Conservation (phyloP, 2,797 vertebrate species). For the Hypotaenidia okinawae region DNA sequence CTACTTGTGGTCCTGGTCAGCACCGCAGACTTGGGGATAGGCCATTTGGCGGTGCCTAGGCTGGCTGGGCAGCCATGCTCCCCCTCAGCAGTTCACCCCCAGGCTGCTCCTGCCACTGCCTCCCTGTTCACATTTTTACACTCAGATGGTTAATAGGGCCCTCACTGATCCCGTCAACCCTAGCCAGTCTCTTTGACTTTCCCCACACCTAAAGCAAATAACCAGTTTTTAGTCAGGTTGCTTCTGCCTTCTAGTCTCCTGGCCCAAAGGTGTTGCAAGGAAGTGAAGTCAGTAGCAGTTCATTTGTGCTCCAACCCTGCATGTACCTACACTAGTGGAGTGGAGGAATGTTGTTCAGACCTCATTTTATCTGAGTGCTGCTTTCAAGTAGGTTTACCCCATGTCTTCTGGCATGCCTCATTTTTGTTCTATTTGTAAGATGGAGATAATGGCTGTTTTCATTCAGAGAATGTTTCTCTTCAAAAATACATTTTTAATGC, state of each 20-base stretch:
- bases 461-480: neutral
- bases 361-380: neutral
- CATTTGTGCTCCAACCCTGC: neutral
- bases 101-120: neutral
- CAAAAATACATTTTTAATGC: neutral
- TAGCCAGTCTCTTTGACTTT: neutral
- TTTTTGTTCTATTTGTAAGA: neutral
- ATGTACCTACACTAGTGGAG: accelerated
- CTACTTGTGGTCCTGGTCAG: neutral
- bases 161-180: neutral
- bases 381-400: neutral
- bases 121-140: neutral
- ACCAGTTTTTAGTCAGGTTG: neutral
- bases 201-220: neutral
- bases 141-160: too few species aligned
- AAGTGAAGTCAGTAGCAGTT: neutral
- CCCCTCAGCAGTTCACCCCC: accelerated
- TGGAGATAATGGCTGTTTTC: neutral
- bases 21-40: accelerated
- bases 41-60: accelerated
- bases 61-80: accelerated
- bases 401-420: neutral
- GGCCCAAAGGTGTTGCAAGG: neutral
- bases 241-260: neutral
- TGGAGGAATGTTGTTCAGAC: neutral